A percentile compares a stretch with the other conserved stretches of the same genome.
Evolutionary conservation across 2,888 invertebrate genomes (phyloP).

Genomic region (Phanerotoma sp.): DNA sequence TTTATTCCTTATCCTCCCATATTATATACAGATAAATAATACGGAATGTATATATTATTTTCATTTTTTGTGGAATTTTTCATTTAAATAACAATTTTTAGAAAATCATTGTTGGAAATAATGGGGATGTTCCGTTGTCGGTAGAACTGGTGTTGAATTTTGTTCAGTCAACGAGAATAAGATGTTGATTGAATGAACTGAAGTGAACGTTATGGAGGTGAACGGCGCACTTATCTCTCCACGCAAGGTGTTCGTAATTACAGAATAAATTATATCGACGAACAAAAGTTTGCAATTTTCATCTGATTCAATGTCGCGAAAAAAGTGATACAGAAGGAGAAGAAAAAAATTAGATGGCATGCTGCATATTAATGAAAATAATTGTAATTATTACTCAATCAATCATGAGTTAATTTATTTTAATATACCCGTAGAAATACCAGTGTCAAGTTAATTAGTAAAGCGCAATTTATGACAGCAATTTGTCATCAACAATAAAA

Average conservation of each 20-base stretch:
- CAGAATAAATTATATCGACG: constrained; percentile 6
- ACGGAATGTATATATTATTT: neutral
- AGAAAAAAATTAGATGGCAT: neutral
- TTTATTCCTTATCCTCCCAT: too few species aligned
- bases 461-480: neutral
- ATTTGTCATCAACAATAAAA: too few species aligned
- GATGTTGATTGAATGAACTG: neutral
- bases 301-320: constrained; percentile 1
- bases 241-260: neutral
- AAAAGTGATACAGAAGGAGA: too few species aligned
- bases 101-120: neutral
- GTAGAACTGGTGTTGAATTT: constrained; percentile 1
- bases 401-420: constrained; percentile 4
- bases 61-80: neutral
- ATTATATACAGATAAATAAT: too few species aligned
- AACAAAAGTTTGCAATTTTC: neutral
- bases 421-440: neutral
- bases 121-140: too few species aligned
- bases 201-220: constrained; percentile 2
- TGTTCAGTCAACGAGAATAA: neutral
- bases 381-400: constrained; percentile 7
- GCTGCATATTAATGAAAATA: neutral
- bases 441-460: neutral
- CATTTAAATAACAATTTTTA: constrained; percentile 2
- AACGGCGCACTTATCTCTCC: constrained; percentile 5